These are phyloP conservation scores for Anas platyrhynchos DNA, from an alignment of 2,113 vertebrate genomes.

Conservation along the genomic window DNA sequence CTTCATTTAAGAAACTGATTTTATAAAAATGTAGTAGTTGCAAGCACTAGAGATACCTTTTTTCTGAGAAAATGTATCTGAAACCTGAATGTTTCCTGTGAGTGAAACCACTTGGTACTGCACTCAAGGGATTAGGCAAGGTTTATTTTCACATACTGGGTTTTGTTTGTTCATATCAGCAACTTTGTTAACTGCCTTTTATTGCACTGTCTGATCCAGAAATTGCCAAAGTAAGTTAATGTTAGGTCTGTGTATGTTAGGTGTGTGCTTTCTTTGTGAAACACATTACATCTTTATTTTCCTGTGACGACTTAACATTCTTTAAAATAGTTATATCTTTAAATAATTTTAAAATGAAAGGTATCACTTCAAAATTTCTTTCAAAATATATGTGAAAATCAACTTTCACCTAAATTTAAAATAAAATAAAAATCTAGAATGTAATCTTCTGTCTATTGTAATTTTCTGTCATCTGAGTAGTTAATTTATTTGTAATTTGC, in stretches of 20 bases:
- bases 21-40: background rate
- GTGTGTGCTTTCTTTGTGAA: background rate
- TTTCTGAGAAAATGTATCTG: background rate
- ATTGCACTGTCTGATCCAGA: background rate
- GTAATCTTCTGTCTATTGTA: background rate
- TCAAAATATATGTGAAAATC: background rate
- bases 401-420: background rate
- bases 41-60: background rate
- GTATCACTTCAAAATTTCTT: background rate
- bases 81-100: background rate
- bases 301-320: background rate
- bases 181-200: background rate
- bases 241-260: background rate
- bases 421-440: background rate
- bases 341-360: background rate
- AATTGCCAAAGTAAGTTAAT: background rate
- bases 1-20: background rate
- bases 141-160: background rate
- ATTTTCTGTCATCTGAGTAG: background rate
- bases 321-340: background rate
- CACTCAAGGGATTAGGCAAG: background rate
- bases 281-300: background rate
- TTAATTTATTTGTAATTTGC: slow-evolving; percentile 13
- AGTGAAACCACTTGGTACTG: background rate
- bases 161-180: background rate